Conservation (phyloP, 1,140 invertebrate species). For the Drosophila cardini region DNA sequence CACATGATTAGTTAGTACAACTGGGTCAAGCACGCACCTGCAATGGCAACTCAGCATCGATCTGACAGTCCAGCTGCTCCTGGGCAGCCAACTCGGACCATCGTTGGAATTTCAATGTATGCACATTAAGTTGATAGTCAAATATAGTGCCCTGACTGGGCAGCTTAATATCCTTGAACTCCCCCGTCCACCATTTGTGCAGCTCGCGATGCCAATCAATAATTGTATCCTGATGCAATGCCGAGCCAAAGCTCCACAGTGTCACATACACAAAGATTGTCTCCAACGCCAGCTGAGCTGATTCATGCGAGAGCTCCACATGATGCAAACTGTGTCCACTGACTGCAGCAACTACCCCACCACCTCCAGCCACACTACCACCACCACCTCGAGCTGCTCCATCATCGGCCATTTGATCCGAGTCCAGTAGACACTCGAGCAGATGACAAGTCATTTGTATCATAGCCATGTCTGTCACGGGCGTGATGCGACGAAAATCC, state of each 20-base stretch:
- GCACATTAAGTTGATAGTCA: constrained; percentile 94
- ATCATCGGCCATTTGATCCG: constrained; percentile 59
- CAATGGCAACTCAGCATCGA: constrained; percentile 91
- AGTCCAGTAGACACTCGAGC: constrained; percentile 93
- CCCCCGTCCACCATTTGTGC: constrained; percentile 93
- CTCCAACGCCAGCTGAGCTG: constrained; percentile 86
- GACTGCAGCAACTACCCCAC: neutral
- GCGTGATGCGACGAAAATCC: constrained; percentile 96
- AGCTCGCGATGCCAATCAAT: constrained; percentile 96
- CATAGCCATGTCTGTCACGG: constrained; percentile 95
- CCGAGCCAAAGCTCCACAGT: constrained; percentile 97
- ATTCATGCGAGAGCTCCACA: constrained; percentile 59
- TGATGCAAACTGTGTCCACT: constrained; percentile 71
- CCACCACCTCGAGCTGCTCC: neutral
- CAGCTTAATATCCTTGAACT: constrained; percentile 95
- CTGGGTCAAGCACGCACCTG: constrained; percentile 64
- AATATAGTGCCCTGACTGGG: constrained; percentile 93
- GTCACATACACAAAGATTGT: constrained; percentile 96
- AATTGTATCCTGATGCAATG: constrained; percentile 94
- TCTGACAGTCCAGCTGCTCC: constrained; percentile 90
- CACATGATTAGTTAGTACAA: constrained; percentile 63
- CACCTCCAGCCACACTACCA: neutral
- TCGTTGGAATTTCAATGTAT: constrained; percentile 93
- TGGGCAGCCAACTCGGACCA: constrained; percentile 92
- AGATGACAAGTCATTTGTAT: constrained; percentile 96